A percentile compares a stretch with the other conserved stretches of the same genome.
These are phyloP conservation scores for Schizaphis graminum DNA, from an alignment of 2,888 invertebrate genomes.

Conservation along the genomic window DNA sequence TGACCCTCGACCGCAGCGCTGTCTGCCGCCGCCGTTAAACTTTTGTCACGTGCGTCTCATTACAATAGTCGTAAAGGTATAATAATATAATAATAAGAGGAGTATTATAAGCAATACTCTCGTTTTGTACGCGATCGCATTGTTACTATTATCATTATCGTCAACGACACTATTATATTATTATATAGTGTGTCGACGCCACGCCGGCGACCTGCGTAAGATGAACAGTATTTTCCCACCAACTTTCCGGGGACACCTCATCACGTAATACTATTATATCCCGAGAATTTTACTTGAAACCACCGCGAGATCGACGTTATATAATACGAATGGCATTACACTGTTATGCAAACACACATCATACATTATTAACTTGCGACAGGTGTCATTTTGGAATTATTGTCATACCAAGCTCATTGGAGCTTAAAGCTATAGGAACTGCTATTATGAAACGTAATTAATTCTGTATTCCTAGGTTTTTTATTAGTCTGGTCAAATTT, in stretches of 20 bases:
- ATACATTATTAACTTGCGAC: neutral
- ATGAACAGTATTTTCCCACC: neutral
- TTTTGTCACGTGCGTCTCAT: constrained; percentile 38
- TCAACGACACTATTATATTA: neutral
- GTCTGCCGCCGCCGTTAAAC: constrained; percentile 29
- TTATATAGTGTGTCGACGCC: neutral
- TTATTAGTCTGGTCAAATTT: neutral
- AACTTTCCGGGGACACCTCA: neutral
- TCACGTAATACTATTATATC: neutral
- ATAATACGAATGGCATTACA: neutral
- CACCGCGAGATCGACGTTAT: neutral
- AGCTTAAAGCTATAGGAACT: neutral
- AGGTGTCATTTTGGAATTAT: neutral
- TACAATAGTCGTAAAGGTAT: neutral
- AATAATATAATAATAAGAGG: neutral
- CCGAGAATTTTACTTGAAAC: neutral
- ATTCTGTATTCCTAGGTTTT: neutral
- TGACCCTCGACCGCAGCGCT: constrained; percentile 63
- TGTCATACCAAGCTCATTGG: neutral
- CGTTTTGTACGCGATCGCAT: neutral
- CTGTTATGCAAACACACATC: neutral
- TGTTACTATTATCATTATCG: neutral
- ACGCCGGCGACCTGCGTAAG: neutral
- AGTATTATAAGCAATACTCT: neutral
- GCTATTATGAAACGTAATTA: neutral